phyloP scores from a whole-genome alignment of 2,888 invertebrate genomes.

The Aproaerema taeniolella region DNA sequence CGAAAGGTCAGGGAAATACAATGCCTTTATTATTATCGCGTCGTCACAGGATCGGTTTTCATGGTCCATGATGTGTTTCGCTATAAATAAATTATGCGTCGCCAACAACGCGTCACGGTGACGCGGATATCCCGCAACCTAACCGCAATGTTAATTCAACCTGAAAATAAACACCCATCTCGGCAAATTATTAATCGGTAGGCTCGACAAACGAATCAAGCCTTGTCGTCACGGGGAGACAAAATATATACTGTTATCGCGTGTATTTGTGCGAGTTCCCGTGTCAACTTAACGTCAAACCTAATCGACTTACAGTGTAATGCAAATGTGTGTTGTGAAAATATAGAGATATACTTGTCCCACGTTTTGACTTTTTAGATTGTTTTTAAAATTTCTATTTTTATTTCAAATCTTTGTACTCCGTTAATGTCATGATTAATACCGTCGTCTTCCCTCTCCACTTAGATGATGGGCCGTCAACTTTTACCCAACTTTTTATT shows the following conservation, averaged over 20 bases:
- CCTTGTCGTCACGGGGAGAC: no score
- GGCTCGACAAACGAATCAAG: no score
- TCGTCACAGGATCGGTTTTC: conserved; percentile 7
- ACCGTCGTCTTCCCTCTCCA: not conserved
- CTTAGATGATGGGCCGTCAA: not conserved
- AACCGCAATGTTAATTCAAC: conserved; percentile 17
- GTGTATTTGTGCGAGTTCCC: no score
- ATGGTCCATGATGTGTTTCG: conserved; percentile 7
- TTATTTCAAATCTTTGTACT: no score
- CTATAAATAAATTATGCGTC: conserved; percentile 14
- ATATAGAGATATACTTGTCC: no score
- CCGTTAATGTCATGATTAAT: no score
- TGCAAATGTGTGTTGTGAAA: no score
- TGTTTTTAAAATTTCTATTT: no score
- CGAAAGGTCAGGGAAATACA: conserved; percentile 8
- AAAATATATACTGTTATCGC: no score
- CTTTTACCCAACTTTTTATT: not conserved
- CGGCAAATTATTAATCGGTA: conserved; percentile 12
- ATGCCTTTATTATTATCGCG: conserved; percentile 9
- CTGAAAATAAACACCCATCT: conserved; percentile 10
- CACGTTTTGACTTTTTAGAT: no score
- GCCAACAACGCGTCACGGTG: conserved; percentile 12
- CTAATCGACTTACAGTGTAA: no score
- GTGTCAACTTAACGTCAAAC: no score
- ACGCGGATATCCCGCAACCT: conserved; percentile 10